Base-by-base conservation (phyloP, 2,113 vertebrate species). In the Melierax canorus region DNA sequence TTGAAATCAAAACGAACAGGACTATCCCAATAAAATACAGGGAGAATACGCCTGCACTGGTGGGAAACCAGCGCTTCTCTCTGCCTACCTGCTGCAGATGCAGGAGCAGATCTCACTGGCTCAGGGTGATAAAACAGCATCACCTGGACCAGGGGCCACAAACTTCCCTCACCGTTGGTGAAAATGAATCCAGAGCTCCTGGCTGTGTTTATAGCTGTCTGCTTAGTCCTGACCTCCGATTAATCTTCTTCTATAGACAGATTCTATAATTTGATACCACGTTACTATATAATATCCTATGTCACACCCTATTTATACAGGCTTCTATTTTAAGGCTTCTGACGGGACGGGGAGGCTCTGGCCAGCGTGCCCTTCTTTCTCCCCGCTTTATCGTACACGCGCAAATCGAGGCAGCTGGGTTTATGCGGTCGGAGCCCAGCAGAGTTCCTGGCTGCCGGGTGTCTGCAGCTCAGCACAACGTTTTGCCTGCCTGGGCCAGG, bases 41-140 rank as follows among this genome's bases (percentile, higher is more conserved):
- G 38, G 53, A 55, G 21, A 39, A 17, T 1, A 12, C 0, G 2
- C 12, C n/a, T 23, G 32, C 5, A 2, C n/a, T 1, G 39, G 34
- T 20, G 64, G 45, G 48, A 68, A 58, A 53, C 24, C 56, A 56
- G 76, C 19, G 2, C 82, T 87, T 59, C 41, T 72, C 56, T 88
- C 80, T 68, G 53, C 48, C 85, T 24, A 3, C 55, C 38, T 34
- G 43, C 80, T 38, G n/a, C 53, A 32, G 79, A 3, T 0, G 53
- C 24, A 46, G 48, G 46, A 34, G 60, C 72, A 59, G 75, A 15
- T 60, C 76, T 29, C 0, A 1, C 50, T 3, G 1, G 55, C 3
- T 48, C 2, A 3, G 62, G 66, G 38, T 14, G 60, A 74, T 11
- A 26, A 34, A 58, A 7, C 29, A 45, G 89, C 71, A 88, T 83